Percentiles rank a stretch among this genome's conserved stretches.
Conservation (phyloP, 2,888 invertebrate species). For the Celastrina argiolus region DNA sequence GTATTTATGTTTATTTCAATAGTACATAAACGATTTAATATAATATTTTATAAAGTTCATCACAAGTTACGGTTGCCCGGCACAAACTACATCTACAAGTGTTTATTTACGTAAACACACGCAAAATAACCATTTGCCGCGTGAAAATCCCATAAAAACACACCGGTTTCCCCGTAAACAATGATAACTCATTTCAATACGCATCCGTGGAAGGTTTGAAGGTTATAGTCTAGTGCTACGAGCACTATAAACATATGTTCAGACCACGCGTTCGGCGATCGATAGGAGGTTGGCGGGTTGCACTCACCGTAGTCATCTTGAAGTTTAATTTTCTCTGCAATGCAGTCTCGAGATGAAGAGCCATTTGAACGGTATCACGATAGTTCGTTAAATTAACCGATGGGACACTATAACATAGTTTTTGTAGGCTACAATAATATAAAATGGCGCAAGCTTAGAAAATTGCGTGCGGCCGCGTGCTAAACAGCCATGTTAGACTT, state of each 20-base stretch:
- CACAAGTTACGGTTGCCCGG: background rate
- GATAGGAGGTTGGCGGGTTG: slow-evolving; percentile 60
- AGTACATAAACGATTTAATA: too few relatives aligned
- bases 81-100: slow-evolving; percentile 53
- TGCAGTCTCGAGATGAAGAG: slow-evolving; percentile 72
- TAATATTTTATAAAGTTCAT: background rate
- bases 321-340: slow-evolving; percentile 75
- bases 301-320: slow-evolving; percentile 77
- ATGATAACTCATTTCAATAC: slow-evolving; percentile 35
- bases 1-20: too few relatives aligned
- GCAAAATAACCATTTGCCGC: slow-evolving; percentile 25
- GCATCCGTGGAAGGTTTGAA: slow-evolving; percentile 38
- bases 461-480: slow-evolving; percentile 70
- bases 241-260: slow-evolving; percentile 65
- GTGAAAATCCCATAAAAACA: background rate
- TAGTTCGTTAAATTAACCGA: slow-evolving; percentile 44
- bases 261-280: slow-evolving; percentile 65
- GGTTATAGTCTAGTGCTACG: slow-evolving; percentile 44
- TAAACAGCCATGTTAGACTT: slow-evolving; percentile 74
- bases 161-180: background rate
- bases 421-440: slow-evolving; percentile 53
- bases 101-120: slow-evolving; percentile 63
- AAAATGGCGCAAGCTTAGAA: slow-evolving; percentile 60
- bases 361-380: slow-evolving; percentile 53
- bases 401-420: slow-evolving; percentile 66